Base-by-base conservation (phyloP, 2,797 vertebrate genomes). In the Gallinago stenura region DNA sequence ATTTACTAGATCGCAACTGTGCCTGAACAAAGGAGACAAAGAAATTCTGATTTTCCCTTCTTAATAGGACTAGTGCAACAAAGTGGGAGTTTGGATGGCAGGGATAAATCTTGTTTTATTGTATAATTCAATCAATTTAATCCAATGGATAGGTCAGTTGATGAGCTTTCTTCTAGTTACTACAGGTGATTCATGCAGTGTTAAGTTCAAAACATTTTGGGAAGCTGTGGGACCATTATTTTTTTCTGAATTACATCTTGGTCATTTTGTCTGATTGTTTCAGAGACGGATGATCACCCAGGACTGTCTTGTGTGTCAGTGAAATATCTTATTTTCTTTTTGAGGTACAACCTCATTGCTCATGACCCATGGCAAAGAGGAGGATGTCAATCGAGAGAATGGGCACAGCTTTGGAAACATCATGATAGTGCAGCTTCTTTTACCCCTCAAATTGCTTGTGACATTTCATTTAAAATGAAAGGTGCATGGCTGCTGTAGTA, bases 391-490 rank as follows among this genome's bases (percentile, higher is more conserved):
- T 26, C 1, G 3, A 70, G 53, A 76, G 57, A 18, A 53, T 15
- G 39, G 26, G 19, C 30, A 72, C 2, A 16, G 46, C 31, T 84
- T 68, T 65, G 60, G 54, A 94, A 96, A 75, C n/a, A 60, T 62
- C 20, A 54, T 31, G 39, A 53, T 62, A 57, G 11, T 12, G 20
- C 43, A 46, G 19, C 50, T 82, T 78, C 45, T 89, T 85, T 66
- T 70, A 75, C 39, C 15, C 46, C 20, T 53, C 33, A 89, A 88
- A 92, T 92, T 90, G 82, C 35, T 56, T 69, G 51, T 91, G 81
- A 93, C 39, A 62, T 93, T 93, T 94, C 12, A 68, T 87, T 95
- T 95, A 83, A 87, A 89, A 91, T 25, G 5, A 26, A 65, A 60
- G 22, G 22, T 64, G 45, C 73, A 26, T 75, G 17, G 22, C 31